Conservation (phyloP, 64 coral and sea anemone species). For the Orbicella faveolata region DNA sequence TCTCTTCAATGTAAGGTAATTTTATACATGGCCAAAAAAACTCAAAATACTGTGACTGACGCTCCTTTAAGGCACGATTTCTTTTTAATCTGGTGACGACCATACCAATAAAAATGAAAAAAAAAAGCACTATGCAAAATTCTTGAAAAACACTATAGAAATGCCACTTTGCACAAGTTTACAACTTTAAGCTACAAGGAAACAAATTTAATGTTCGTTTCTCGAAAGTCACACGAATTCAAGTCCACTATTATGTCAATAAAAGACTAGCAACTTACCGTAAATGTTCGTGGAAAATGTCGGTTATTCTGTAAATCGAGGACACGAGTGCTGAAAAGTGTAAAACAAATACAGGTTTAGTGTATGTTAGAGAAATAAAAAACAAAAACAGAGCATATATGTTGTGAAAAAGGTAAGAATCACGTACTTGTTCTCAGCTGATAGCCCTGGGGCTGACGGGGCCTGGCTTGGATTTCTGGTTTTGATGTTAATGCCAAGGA, state of each 20-base stretch:
- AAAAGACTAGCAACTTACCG: constrained; percentile 21
- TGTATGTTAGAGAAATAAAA: neutral
- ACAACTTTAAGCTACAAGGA: no score
- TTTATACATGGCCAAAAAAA: no score
- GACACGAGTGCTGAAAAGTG: constrained; percentile 34
- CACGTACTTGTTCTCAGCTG: constrained; percentile 72
- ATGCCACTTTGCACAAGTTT: no score
- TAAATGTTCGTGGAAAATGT: constrained; percentile 52
- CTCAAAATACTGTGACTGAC: no score
- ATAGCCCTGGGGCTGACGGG: constrained; percentile 79
- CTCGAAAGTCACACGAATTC: no score
- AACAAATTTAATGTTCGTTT: no score
- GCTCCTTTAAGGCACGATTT: no score
- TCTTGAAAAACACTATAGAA: no score
- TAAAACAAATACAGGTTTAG: neutral
- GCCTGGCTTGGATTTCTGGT: constrained; percentile 78
- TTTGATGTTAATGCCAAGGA: constrained; percentile 35
- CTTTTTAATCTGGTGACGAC: no score
- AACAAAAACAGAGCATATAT: neutral
- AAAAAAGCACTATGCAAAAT: no score
- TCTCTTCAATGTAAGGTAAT: no score
- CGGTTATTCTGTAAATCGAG: constrained; percentile 56
- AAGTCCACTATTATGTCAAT: neutral
- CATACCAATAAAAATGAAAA: no score
- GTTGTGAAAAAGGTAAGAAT: neutral